phyloP scores from a whole-genome alignment of 2,113 vertebrate genomes.

The Carettochelys insculpta region DNA sequence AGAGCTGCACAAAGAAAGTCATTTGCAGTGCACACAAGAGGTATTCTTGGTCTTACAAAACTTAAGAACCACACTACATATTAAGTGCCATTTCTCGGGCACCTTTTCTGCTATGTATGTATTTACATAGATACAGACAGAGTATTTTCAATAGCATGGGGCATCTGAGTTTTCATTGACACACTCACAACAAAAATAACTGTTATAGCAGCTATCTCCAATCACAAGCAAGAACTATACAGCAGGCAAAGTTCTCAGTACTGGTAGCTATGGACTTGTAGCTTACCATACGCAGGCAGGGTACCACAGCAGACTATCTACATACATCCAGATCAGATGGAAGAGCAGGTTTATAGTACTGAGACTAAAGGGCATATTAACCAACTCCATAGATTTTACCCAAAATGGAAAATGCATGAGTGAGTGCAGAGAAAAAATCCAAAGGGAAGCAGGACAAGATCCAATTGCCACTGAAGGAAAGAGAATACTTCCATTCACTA shows the following conservation, averaged over 20 bases:
- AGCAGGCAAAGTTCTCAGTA: not conserved
- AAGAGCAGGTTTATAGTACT: not conserved
- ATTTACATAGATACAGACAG: not conserved
- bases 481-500: not conserved
- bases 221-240: not conserved
- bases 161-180: not conserved
- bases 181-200: not conserved
- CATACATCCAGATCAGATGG: not conserved
- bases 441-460: not conserved
- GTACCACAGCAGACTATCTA: not conserved
- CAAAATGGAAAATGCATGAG: not conserved
- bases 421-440: not conserved
- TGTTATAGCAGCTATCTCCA: not conserved
- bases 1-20: not conserved
- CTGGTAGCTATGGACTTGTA: not conserved
- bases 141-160: not conserved
- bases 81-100: slow-evolving; percentile 17
- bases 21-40: not conserved
- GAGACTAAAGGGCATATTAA: not conserved
- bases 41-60: not conserved
- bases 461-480: not conserved
- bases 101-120: not conserved
- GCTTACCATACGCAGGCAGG: not conserved
- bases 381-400: not conserved
- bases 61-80: not conserved